These are phyloP conservation scores for Lepidochitona cinerea DNA, from an alignment of 2,888 invertebrate species.

Conservation along the genomic window DNA sequence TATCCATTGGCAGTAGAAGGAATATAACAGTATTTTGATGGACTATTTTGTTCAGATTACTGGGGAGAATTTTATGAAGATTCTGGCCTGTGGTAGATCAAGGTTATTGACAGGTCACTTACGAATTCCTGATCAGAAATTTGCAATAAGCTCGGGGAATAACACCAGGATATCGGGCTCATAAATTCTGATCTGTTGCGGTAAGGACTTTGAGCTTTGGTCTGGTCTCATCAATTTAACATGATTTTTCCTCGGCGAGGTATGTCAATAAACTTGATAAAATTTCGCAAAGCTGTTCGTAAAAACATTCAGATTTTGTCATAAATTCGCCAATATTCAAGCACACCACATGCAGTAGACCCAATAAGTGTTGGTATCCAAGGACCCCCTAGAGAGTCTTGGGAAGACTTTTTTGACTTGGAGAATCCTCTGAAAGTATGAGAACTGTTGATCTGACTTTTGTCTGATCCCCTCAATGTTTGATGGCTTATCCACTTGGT, in stretches of 20 bases:
- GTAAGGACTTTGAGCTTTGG: too few relatives aligned
- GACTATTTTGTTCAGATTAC: too few relatives aligned
- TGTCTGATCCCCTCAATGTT: too few relatives aligned
- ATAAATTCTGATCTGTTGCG: neutral
- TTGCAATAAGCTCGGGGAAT: neutral
- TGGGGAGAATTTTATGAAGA: neutral
- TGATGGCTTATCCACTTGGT: too few relatives aligned
- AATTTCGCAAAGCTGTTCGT: too few relatives aligned
- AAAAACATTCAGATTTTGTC: neutral
- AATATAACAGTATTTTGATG: too few relatives aligned
- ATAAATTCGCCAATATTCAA: neutral
- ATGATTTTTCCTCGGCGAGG: neutral
- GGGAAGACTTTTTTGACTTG: too few relatives aligned
- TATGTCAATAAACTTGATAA: too few relatives aligned
- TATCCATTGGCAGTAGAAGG: too few relatives aligned
- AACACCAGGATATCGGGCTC: neutral
- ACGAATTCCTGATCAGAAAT: neutral
- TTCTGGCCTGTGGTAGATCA: neutral
- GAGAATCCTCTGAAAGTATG: neutral
- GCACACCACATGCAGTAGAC: too few relatives aligned
- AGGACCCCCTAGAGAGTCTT: too few relatives aligned
- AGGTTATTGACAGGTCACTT: neutral
- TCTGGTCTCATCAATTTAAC: neutral
- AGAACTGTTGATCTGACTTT: neutral
- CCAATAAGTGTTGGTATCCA: too few relatives aligned